A percentile compares a stretch with the other conserved stretches of the same genome.
These are phyloP conservation scores for Macrosoma leucophasiata DNA, from an alignment of 2,888 invertebrate species.

Conservation along the genomic window DNA sequence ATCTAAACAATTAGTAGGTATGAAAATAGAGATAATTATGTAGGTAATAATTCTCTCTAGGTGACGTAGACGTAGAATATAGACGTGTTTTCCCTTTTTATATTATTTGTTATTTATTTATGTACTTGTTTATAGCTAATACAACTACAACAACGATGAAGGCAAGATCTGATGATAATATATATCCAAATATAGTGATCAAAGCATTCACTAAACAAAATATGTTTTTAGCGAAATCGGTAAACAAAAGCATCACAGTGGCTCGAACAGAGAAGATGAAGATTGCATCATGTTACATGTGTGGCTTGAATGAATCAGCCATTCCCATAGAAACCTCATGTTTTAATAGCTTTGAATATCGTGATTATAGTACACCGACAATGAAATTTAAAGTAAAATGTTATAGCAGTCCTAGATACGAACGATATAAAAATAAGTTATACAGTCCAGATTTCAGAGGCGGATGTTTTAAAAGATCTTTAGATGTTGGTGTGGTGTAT, in stretches of 20 bases:
- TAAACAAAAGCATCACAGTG: too few relatives aligned
- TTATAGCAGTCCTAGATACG: background rate
- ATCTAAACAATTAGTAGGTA: constrained; percentile 14
- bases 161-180: too few relatives aligned
- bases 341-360: constrained; percentile 16
- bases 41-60: too few relatives aligned
- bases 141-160: too few relatives aligned
- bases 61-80: too few relatives aligned
- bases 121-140: too few relatives aligned
- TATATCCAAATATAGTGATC: too few relatives aligned
- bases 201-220: too few relatives aligned
- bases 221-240: too few relatives aligned
- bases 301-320: constrained; percentile 20
- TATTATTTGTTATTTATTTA: too few relatives aligned
- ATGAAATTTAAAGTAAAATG: constrained; percentile 20
- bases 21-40: background rate
- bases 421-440: constrained; percentile 5
- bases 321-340: constrained; percentile 19
- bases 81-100: too few relatives aligned
- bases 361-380: constrained; percentile 4
- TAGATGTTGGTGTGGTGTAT: constrained; percentile 32
- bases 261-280: too few relatives aligned
- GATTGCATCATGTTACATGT: constrained; percentile 18
- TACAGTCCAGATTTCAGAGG: constrained; percentile 22
- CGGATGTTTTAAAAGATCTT: constrained; percentile 33